phyloP scores from a whole-genome alignment of 64 coral and sea anemone genomes.

The Montipora sp. region DNA sequence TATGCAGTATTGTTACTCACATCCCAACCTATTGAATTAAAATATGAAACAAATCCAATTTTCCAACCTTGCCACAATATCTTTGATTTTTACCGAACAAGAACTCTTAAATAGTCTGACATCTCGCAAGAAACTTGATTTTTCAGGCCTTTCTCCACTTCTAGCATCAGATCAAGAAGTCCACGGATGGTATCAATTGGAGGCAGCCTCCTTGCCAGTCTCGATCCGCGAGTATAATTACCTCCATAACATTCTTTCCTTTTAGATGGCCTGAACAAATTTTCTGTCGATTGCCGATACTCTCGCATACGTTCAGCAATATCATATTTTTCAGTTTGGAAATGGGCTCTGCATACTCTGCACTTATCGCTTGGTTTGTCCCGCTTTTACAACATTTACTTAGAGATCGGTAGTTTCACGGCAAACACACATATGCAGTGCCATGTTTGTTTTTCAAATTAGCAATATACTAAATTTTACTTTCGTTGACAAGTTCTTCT shows the following conservation, averaged over 20 bases:
- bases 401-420: too few species aligned
- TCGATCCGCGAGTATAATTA: background rate
- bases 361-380: too few species aligned
- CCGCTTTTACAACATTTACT: too few species aligned
- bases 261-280: background rate
- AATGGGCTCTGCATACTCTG: background rate
- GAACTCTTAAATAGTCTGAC: background rate
- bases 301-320: background rate
- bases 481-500: too few species aligned
- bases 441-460: too few species aligned
- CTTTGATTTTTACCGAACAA: too few species aligned
- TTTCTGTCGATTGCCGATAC: background rate
- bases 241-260: background rate
- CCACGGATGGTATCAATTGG: constrained; percentile 14
- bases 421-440: too few species aligned
- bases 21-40: too few species aligned
- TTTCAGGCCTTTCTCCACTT: constrained; percentile 26
- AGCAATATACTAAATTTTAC: too few species aligned
- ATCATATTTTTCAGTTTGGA: background rate
- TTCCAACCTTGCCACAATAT: too few species aligned
- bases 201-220: constrained; percentile 18
- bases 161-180: constrained; percentile 29
- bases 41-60: too few species aligned
- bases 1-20: too few species aligned
- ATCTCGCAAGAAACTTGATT: background rate